Evolutionary conservation across 2,113 vertebrate genomes (phyloP).

Genomic region (Nesoenas mayeri): DNA sequence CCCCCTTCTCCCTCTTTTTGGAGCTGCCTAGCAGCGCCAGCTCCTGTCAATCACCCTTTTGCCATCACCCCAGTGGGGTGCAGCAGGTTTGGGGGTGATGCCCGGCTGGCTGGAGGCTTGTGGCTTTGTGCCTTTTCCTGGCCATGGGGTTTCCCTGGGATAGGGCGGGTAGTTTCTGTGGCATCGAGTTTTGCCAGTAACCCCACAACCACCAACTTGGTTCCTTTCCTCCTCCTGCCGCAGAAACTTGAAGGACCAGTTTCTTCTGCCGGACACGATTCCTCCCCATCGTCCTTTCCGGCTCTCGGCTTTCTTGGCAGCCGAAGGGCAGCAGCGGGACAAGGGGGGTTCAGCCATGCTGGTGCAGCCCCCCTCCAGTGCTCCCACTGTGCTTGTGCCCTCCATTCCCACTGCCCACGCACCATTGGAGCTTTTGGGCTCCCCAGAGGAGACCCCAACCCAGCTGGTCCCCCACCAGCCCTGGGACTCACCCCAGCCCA

Average conservation of each 20-base stretch:
- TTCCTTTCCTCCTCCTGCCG: background rate
- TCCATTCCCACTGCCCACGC: background rate
- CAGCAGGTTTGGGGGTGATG: rapidly evolving
- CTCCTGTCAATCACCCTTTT: background rate
- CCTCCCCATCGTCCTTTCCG: rapidly evolving
- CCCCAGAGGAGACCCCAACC: background rate
- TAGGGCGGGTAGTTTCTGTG: background rate
- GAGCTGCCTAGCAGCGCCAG: background rate
- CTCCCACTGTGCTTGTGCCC: background rate
- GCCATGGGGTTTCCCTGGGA: background rate
- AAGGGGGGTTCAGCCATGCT: background rate
- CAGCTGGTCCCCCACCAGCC: background rate
- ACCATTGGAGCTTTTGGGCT: background rate
- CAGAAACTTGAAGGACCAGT: slow-evolving; percentile 43
- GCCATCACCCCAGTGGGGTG: rapidly evolving
- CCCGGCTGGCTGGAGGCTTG: rapidly evolving
- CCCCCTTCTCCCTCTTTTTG: background rate
- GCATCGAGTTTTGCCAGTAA: background rate
- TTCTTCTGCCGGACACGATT: background rate
- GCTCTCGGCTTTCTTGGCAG: background rate
- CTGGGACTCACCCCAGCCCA: rapidly evolving
- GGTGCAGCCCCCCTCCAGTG: background rate
- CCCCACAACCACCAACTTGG: background rate
- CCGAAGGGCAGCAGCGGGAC: background rate
- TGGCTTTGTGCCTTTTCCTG: rapidly evolving